Conservation (phyloP, 2,797 vertebrate genomes). For the Mormyrops boulengeri region DNA sequence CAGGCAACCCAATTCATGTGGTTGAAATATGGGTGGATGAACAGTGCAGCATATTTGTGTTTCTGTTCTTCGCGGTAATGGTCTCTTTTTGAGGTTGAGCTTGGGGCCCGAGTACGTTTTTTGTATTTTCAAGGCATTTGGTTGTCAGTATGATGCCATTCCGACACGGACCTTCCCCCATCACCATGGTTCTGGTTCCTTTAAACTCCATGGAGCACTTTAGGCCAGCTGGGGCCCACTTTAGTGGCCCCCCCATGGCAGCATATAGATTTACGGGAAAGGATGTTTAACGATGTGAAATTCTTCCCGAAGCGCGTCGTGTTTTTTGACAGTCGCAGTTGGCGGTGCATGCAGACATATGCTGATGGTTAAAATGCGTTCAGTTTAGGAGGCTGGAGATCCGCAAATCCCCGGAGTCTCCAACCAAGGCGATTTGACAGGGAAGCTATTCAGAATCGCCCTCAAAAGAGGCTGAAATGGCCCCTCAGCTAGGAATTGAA, state of each 20-base stretch:
- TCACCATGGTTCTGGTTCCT: background rate
- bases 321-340: background rate
- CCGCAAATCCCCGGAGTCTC: background rate
- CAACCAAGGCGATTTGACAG: background rate
- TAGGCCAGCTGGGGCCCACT: background rate
- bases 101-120: background rate
- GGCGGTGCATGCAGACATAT: background rate
- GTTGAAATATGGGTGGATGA: background rate
- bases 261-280: background rate
- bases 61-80: background rate
- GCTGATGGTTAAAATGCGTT: slow-evolving; percentile 11
- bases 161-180: background rate
- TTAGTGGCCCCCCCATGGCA: background rate
- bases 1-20: background rate
- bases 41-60: background rate
- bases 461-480: background rate
- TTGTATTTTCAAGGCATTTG: background rate
- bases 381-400: background rate
- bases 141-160: background rate
- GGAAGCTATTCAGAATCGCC: background rate
- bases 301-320: background rate
- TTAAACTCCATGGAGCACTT: background rate
- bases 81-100: background rate
- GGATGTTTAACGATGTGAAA: background rate
- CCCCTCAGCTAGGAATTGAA: background rate